Evolutionary conservation across 1,140 invertebrate genomes (phyloP), one percentile per base, ranked within the genome.

Genomic region (Mactra quadrangularis): DNA sequence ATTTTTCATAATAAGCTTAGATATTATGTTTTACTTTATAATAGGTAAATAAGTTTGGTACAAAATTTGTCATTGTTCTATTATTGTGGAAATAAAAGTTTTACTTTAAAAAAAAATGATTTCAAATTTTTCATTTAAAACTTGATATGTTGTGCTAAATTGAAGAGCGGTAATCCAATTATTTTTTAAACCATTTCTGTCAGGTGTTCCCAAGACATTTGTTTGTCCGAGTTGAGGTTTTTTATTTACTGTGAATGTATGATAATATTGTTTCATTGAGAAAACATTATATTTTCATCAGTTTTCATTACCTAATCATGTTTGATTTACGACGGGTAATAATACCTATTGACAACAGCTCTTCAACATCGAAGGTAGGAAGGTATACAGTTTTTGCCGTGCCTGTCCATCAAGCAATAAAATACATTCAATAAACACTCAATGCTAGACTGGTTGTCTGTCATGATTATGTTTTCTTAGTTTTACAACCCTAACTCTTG

Each of bases 371-470:
- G 25, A 19, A 19, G 41, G 25, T 47, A 68, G 29, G 47, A 68
- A 52, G 29, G 64, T 47, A 33, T 11, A 31, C 3, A 22, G 1
- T 68, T 68, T 68, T 68, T 50, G 64, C 35, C n/a, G 22, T 25
- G 27, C 17, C 41, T 68, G 64, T 68, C 64, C 47, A 1, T 9
- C 64, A 68, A 68, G 45, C 27, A 68, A 68, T 68, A 68, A 68
- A 68, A 50, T 47, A 68, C 64, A 50, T 52, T 41, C 17, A 68
- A 68, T 41, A 68, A 68, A 68, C 45, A 68, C 64, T 68, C 45
- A 7, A 68, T 19, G 15, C 25, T 41, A 68, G 64, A 68, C 64
- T 31, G 22, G 3, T 11, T 15, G 64, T 68, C 64, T 45, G 22
- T 7, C 11, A 68, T 47, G 22, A 68, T 68, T 68, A n/a, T 68